Evolutionary conservation across 2,113 vertebrate species (phyloP).

Genomic region (Cromileptes altivelis): DNA sequence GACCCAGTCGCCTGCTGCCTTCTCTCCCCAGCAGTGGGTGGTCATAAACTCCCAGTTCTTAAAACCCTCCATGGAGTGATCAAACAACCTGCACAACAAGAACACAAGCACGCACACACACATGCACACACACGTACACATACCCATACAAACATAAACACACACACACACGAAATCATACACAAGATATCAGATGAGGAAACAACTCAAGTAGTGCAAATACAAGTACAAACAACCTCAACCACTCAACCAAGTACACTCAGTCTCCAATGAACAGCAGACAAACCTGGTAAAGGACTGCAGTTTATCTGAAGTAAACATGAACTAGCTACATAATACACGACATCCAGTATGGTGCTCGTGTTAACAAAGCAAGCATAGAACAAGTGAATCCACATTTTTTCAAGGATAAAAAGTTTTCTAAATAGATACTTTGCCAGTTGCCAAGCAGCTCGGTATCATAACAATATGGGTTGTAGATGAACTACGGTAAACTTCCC

Average conservation of each 20-base stretch:
- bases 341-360: neutral
- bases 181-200: conserved; percentile 29
- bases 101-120: conserved; percentile 17
- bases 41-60: conserved; percentile 99
- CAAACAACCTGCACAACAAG: conserved; percentile 91
- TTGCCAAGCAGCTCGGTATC: no score
- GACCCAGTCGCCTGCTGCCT: conserved; percentile 96
- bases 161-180: conserved; percentile 3
- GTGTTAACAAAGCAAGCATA: neutral
- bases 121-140: conserved; percentile 1
- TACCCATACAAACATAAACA: neutral
- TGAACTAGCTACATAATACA: neutral
- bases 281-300: conserved; percentile 13
- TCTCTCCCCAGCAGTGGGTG: conserved; percentile 98
- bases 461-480: no score
- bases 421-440: neutral
- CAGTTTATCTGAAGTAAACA: conserved; percentile 30
- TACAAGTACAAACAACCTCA: conserved; percentile 36
- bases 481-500: no score
- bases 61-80: conserved; percentile 99
- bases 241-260: conserved; percentile 16
- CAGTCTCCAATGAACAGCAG: conserved; percentile 24
- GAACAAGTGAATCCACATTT: neutral
- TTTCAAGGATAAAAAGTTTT: neutral
- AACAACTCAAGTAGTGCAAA: conserved; percentile 35